These are phyloP conservation scores for Andrena dorsata DNA, from an alignment of 2,888 invertebrate genomes.

Conservation along the genomic window DNA sequence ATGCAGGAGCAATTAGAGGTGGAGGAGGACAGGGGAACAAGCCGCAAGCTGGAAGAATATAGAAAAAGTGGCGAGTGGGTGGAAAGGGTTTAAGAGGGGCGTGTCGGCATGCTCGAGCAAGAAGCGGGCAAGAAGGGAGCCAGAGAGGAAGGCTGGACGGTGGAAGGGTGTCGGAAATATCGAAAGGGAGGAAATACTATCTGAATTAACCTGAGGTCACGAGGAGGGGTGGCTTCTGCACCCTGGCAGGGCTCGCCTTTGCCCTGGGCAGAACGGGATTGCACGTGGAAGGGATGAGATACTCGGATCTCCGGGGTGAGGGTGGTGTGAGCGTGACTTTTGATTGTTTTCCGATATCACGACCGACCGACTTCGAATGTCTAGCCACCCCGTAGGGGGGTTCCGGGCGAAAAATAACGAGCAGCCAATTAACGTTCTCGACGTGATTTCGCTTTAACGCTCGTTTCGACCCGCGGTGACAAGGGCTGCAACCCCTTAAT, in stretches of 20 bases:
- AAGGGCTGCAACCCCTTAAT: slow-evolving; percentile 36
- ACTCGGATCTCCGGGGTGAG: slow-evolving; percentile 13
- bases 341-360: slow-evolving; percentile 77
- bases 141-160: not conserved
- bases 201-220: slow-evolving; percentile 63
- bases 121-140: not conserved
- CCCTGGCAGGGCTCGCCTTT: not conserved
- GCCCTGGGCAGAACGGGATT: slow-evolving; percentile 23
- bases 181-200: slow-evolving; percentile 61
- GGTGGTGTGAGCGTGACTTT: slow-evolving; percentile 51
- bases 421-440: slow-evolving; percentile 69
- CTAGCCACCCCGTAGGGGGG: not conserved
- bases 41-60: not conserved
- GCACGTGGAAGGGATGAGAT: slow-evolving; percentile 35
- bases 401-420: slow-evolving; percentile 71
- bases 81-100: not conserved
- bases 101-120: not conserved
- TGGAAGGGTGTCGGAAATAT: slow-evolving; percentile 44
- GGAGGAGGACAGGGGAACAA: not conserved
- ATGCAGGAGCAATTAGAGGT: not conserved
- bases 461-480: slow-evolving; percentile 13
- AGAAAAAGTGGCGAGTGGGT: not conserved
- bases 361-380: slow-evolving; percentile 57
- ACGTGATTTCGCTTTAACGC: slow-evolving; percentile 8
- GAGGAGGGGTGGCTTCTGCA: slow-evolving; percentile 41